phyloP scores from a whole-genome alignment of 2,888 invertebrate species.

The Cantharis rufa region DNA sequence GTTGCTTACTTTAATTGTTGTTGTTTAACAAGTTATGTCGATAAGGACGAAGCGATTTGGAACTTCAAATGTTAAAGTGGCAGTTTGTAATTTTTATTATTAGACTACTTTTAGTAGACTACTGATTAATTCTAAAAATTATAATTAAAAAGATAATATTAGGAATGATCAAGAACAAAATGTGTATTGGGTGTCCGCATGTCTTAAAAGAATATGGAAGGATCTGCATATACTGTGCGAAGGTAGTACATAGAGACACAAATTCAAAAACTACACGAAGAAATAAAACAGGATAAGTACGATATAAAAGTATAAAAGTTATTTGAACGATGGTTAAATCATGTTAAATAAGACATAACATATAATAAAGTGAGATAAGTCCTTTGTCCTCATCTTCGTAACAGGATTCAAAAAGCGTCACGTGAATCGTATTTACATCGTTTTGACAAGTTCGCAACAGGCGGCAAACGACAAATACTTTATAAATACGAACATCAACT shows the following conservation, averaged over 20 bases:
- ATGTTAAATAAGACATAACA: conserved; percentile 26
- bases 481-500: conserved; percentile 22
- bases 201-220: not conserved
- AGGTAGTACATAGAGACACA: too few relatives aligned
- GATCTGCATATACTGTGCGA: not conserved
- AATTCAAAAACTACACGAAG: not conserved
- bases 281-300: not conserved
- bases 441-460: conserved; percentile 38
- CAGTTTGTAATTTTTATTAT: too few relatives aligned
- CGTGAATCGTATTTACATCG: conserved; percentile 35
- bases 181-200: not conserved
- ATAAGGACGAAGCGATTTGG: too few relatives aligned
- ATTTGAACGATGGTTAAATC: conserved; percentile 16
- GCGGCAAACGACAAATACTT: conserved; percentile 35
- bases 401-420: conserved; percentile 17
- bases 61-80: too few relatives aligned
- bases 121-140: too few relatives aligned
- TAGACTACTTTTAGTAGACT: too few relatives aligned
- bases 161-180: too few relatives aligned
- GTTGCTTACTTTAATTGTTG: not conserved
- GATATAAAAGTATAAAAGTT: not conserved
- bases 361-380: conserved; percentile 16
- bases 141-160: too few relatives aligned
- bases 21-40: too few relatives aligned
- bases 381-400: conserved; percentile 26